Base-by-base conservation (phyloP, 1,140 invertebrate genomes). In the Temnothorax longispinosus region DNA sequence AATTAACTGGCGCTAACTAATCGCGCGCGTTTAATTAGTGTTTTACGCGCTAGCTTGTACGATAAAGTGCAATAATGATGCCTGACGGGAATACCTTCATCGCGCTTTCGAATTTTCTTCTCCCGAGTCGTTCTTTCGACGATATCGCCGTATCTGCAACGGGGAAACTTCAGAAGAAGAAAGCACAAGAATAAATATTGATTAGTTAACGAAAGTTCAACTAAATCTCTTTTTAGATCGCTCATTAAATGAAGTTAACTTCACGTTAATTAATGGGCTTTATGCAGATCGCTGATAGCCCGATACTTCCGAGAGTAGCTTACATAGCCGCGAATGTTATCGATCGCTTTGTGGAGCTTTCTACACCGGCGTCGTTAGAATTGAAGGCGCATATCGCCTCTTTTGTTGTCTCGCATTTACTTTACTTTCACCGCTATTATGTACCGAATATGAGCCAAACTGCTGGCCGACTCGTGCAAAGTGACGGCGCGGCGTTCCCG, bases 1-100 rank as follows among this genome's bases (percentile, higher is more conserved):
- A 92, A 91, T 92, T 92, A 92, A 91, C 87, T 85, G 90, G 60
- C 67, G 74, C 90, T 88, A 87, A 91, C 86, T 91, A 92, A 92
- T 92, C 91, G 90, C 84, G 80, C 78, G 84, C 84, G 71, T 91
- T 92, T 90, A 92, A 92, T 92, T 91, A 91, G 84, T 78, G 74
- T 81, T 86, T 52, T 56, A 27, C 35, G 64, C 21, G 65, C 41
- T 54, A 84, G 18, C 80, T 84, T 84, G 38, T n/a, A 4, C 80
- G 44, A 74, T 74, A 84, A 74, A 74, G 54, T 60, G 69, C 54
- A 74, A 60, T 74, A 84, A 67, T 74, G 32, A 74, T 27, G 41
- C 11, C 80, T 47, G 80, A 47, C 67, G 54, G 54, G 80, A 47
- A 74, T 62, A 41, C 41, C 7, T 74, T 47, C 32, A 60, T 84